Evolutionary conservation across 2,113 vertebrate genomes (phyloP), one percentile per base, ranked within the genome.

Genomic region (Sinocyclocheilus anshuiensis): DNA sequence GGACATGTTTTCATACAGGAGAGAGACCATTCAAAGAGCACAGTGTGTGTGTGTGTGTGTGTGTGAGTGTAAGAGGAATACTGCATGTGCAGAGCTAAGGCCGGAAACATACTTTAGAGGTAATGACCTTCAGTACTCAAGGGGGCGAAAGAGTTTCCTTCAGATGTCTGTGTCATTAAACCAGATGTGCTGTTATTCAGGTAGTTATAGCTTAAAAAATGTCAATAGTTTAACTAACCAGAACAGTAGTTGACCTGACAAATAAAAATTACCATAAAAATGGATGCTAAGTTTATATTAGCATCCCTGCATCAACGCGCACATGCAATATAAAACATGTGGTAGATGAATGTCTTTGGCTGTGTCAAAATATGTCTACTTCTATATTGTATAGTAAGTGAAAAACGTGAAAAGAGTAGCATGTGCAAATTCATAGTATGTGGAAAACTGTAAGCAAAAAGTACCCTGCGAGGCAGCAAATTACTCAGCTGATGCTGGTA

Each of bases 1-100:
- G 77, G 77, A 71, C 67, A 84, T 6, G 36, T 67, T 86, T 88
- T 86, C 81, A 81, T 63, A 83, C 45, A 26, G 74, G 36, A 74
- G 50, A 75, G 39, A 65, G 61, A 77, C 55, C 20, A 16, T 87
- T 45, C 86, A 78, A 72, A 63, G 42, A 8, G 42, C 42, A 42
- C 7, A 42, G 42, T 9, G 81, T 86, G 45, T 83, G 61, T 86
- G 72, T 84, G 24, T 75, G 80, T 42, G 81, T 86, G 45, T 83
- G 61, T 86, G 72, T 84, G 26, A 81, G 80, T 63, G 72, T 72
- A 69, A 45, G n/a, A 39, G 50, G 42, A 77, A 61, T 72, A 24
- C 72, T 53, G 48, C 26, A 36, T 33, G 6, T 26, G 75, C 8
- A 29, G 48, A 48, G 75, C 24, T 48, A n/a, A 48, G 39, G 39